phyloP scores from a whole-genome alignment of 2,888 invertebrate species.

The Pyrochroa serraticornis region DNA sequence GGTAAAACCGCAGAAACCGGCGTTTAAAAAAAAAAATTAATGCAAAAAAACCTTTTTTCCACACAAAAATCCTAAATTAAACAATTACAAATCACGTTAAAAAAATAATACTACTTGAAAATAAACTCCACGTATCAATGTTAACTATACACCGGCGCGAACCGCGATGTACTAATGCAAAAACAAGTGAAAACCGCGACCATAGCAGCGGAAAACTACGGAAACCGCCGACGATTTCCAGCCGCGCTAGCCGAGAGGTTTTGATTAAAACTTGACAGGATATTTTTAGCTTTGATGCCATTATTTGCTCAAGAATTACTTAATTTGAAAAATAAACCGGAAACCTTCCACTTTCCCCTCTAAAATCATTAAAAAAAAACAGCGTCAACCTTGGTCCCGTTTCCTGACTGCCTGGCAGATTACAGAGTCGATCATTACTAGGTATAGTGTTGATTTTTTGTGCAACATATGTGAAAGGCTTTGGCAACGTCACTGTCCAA shows the following conservation, averaged over 20 bases:
- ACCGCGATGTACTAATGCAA: conserved; percentile 30
- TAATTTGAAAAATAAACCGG: conserved; percentile 1
- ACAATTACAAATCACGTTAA: neutral
- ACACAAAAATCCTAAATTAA: neutral
- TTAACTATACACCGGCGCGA: conserved; percentile 22
- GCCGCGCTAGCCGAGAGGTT: neutral
- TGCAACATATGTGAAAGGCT: too few relatives aligned
- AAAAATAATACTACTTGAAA: conserved; percentile 8
- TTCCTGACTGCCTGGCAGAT: too few relatives aligned
- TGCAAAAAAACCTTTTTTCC: conserved; percentile 1
- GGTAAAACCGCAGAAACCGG: neutral
- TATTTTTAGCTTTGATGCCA: conserved; percentile 43
- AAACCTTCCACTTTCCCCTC: neutral
- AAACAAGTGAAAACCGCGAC: conserved; percentile 13
- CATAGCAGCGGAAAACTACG: conserved; percentile 1
- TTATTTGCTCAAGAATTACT: conserved; percentile 9
- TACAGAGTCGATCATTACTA: too few relatives aligned
- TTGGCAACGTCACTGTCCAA: too few relatives aligned
- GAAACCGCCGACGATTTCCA: neutral
- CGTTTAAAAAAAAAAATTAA: neutral
- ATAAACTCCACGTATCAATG: neutral
- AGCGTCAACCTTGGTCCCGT: too few relatives aligned
- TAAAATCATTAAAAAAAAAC: neutral
- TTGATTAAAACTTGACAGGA: conserved; percentile 25
- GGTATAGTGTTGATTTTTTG: too few relatives aligned